phyloP scores from a whole-genome alignment of 1,140 invertebrate species.

The Thalassaphorura encarpata region DNA sequence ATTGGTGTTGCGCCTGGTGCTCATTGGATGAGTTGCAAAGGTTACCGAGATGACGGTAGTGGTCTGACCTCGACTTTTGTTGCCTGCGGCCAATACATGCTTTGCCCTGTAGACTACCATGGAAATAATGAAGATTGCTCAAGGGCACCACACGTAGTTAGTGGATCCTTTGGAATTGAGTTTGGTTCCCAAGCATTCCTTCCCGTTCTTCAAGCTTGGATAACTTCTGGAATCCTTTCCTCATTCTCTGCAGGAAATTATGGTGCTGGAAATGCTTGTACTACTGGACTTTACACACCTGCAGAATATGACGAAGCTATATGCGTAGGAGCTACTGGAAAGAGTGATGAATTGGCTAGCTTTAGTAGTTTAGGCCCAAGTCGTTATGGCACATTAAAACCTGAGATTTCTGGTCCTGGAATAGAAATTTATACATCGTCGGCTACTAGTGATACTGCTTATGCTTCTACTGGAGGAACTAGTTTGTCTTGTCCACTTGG shows the following conservation, averaged over 20 bases:
- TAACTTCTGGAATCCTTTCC: no score
- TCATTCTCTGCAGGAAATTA: no score
- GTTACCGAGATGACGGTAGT: not conserved
- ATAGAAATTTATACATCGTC: no score
- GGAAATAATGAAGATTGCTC: not conserved
- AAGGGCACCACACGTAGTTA: not conserved
- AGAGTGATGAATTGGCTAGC: not conserved
- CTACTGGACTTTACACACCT: not conserved
- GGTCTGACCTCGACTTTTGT: not conserved
- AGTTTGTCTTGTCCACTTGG: no score
- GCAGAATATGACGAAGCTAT: not conserved
- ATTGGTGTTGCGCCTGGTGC: conserved; percentile 8
- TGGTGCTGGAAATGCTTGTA: not conserved
- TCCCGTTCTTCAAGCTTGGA: no score
- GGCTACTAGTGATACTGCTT: no score
- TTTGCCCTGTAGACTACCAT: not conserved
- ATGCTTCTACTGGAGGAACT: no score
- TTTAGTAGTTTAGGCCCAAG: no score
- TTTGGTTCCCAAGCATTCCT: not conserved
- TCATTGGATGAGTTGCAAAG: not conserved
- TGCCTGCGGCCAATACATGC: conserved; percentile 4
- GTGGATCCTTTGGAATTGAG: not conserved
- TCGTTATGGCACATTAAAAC: no score
- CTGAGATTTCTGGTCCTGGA: no score
- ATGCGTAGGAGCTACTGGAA: no score